These are phyloP conservation scores for Formica selysi DNA, from an alignment of 1,140 invertebrate genomes.

Conservation along the genomic window DNA sequence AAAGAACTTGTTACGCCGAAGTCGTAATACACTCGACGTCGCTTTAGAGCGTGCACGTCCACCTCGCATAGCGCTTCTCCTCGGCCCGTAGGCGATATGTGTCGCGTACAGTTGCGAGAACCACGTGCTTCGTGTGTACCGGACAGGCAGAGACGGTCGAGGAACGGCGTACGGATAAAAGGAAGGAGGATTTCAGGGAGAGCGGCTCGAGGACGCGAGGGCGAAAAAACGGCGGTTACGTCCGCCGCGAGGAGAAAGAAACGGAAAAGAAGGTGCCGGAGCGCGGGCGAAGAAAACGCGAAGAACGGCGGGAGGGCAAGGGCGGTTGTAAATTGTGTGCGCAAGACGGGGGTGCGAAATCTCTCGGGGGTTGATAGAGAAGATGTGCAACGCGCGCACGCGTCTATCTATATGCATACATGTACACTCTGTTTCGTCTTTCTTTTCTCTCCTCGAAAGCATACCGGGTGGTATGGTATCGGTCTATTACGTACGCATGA, in stretches of 20 bases:
- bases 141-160: slow-evolving; percentile 6
- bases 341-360: slow-evolving; percentile 55
- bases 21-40: slow-evolving; percentile 69
- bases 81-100: slow-evolving; percentile 40
- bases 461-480: background rate
- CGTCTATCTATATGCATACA: background rate
- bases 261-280: slow-evolving; percentile 45
- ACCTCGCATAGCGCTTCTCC: background rate
- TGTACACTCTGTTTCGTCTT: background rate
- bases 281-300: slow-evolving; percentile 38
- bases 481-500: slow-evolving; percentile 33
- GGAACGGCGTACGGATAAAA: slow-evolving; percentile 12
- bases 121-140: background rate
- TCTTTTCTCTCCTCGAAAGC: background rate
- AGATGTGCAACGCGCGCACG: slow-evolving; percentile 8
- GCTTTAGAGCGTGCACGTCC: slow-evolving; percentile 52
- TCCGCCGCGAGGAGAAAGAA: slow-evolving; percentile 24
- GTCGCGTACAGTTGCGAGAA: background rate
- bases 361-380: slow-evolving; percentile 58
- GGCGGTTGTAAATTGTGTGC: slow-evolving; percentile 70
- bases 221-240: slow-evolving; percentile 49
- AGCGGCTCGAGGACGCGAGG: slow-evolving; percentile 17
- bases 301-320: slow-evolving; percentile 3
- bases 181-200: slow-evolving; percentile 43
- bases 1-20: slow-evolving; percentile 63